These are phyloP conservation scores for Oryzias sinensis DNA, from an alignment of 2,797 vertebrate genomes.

Conservation along the genomic window DNA sequence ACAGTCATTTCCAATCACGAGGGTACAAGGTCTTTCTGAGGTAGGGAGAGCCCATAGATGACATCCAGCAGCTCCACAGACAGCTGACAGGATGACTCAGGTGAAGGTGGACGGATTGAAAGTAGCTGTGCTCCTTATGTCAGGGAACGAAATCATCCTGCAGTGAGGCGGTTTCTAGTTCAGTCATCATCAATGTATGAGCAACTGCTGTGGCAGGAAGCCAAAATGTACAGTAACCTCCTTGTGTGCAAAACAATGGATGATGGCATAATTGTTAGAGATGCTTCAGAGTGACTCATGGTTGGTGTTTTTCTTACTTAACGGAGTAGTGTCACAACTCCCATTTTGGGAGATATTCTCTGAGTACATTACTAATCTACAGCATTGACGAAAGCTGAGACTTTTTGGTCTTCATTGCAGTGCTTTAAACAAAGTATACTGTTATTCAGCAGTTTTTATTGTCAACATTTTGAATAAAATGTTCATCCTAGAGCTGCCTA, in stretches of 20 bases:
- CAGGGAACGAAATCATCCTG: constrained; percentile 50
- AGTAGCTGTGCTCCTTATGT: constrained; percentile 60
- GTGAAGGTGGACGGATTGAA: constrained; percentile 64
- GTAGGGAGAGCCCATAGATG: constrained; percentile 47
- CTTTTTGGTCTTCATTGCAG: background rate
- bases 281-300: constrained; percentile 37
- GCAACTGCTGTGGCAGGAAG: constrained; percentile 41
- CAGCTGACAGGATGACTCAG: constrained; percentile 73
- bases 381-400: background rate
- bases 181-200: constrained; percentile 60
- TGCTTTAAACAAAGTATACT: background rate
- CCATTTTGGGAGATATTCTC: constrained; percentile 24
- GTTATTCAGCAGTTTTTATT: background rate
- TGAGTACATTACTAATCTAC: constrained; percentile 26
- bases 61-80: constrained; percentile 65
- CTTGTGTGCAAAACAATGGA: constrained; percentile 40
- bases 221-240: constrained; percentile 32
- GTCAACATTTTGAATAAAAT: background rate
- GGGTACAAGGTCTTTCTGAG: constrained; percentile 43
- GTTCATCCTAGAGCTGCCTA: too few species aligned
- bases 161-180: constrained; percentile 43
- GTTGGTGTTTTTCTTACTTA: constrained; percentile 26
- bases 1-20: constrained; percentile 43
- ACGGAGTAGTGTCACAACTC: constrained; percentile 15
- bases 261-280: constrained; percentile 16